Evolutionary conservation across 2,113 vertebrate genomes (phyloP).

Genomic region (Sylvia atricapilla): DNA sequence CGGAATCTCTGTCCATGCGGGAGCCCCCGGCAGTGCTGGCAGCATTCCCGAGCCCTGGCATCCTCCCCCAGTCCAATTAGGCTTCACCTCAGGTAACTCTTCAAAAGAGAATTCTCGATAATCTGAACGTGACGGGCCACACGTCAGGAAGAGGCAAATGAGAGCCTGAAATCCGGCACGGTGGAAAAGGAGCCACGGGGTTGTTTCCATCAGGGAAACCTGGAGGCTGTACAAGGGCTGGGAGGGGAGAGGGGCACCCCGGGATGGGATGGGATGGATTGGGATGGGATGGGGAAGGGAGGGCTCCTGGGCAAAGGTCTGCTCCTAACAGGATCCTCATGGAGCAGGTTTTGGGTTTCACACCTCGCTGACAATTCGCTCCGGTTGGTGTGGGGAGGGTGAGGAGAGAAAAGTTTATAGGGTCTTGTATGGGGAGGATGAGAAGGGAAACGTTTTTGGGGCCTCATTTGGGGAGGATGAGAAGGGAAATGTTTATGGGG

Average conservation of each 20-base stretch:
- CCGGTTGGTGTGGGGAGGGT: not conserved
- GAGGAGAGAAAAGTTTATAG: not conserved
- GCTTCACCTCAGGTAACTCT: conserved; percentile 76
- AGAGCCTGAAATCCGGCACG: conserved; percentile 56
- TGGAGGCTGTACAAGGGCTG: conserved; percentile 54
- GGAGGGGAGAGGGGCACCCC: not conserved
- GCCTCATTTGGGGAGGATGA: too few species aligned
- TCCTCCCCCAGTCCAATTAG: conserved; percentile 41
- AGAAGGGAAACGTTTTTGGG: not conserved
- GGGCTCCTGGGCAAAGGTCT: conserved; percentile 28
- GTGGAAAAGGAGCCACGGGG: conserved; percentile 67
- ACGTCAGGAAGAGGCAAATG: conserved; percentile 48
- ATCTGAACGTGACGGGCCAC: conserved; percentile 65
- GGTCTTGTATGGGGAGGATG: not conserved
- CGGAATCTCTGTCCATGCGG: not conserved
- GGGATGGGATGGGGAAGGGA: not conserved
- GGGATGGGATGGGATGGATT: not conserved
- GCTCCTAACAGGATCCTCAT: conserved; percentile 27
- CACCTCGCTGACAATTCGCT: conserved; percentile 34
- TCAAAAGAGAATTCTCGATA: conserved; percentile 67
- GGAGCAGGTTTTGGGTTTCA: conserved; percentile 51
- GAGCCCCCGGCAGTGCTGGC: conserved; percentile 37
- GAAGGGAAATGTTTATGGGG: not conserved
- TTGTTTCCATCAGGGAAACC: conserved; percentile 70
- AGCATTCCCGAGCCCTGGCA: conserved; percentile 37